Evolutionary conservation across 2,888 invertebrate genomes (phyloP).

Genomic region (Euzophera pinguis): DNA sequence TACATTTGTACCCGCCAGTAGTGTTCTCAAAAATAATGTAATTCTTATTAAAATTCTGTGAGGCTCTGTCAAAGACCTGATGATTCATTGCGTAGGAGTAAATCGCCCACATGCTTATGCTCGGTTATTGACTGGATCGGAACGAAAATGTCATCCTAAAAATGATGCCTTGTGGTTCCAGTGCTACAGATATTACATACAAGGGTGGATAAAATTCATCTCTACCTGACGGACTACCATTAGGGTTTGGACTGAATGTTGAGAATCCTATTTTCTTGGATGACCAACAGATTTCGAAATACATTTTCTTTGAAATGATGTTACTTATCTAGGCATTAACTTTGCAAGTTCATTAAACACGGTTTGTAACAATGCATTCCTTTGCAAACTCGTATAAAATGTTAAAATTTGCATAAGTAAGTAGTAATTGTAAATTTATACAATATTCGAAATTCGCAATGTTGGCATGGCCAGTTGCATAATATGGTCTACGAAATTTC

Average conservation of each 20-base stretch:
- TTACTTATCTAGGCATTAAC: too few relatives aligned
- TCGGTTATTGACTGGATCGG: slow-evolving; percentile 18
- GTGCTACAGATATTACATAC: neutral
- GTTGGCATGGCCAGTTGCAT: slow-evolving; percentile 6
- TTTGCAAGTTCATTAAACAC: too few relatives aligned
- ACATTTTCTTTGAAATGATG: too few relatives aligned
- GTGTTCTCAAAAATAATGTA: neutral
- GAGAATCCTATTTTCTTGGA: too few relatives aligned
- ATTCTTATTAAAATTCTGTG: slow-evolving; percentile 8
- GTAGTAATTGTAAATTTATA: neutral
- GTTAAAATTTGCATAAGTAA: neutral
- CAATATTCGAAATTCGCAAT: neutral
- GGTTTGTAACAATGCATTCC: too few relatives aligned
- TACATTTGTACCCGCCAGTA: too few relatives aligned
- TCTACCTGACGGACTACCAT: too few relatives aligned
- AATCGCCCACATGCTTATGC: slow-evolving; percentile 22
- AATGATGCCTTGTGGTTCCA: neutral
- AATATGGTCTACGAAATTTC: neutral
- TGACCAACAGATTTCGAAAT: too few relatives aligned
- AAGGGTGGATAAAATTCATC: too few relatives aligned
- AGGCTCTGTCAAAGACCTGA: slow-evolving; percentile 13
- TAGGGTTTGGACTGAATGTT: too few relatives aligned
- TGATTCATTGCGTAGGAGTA: slow-evolving; percentile 29
- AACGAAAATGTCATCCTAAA: neutral
- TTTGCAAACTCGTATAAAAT: neutral